These are phyloP conservation scores for Nasua narica DNA, from an alignment of 2,797 vertebrate genomes.

Conservation along the genomic window DNA sequence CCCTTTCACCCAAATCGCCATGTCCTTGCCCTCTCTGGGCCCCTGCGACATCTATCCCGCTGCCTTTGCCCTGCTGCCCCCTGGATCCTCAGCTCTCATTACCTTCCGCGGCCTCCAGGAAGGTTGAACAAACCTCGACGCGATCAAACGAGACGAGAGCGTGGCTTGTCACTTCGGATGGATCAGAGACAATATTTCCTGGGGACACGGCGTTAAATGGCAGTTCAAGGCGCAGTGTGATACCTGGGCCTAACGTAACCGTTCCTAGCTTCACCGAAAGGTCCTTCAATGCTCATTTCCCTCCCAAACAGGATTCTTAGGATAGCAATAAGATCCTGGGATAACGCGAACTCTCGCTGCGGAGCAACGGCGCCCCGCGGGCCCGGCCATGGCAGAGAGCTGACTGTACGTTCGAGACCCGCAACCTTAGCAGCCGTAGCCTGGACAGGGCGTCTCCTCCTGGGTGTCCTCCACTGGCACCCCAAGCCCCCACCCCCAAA, in stretches of 20 bases:
- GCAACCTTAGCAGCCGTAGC: not conserved
- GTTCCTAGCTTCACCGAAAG: not conserved
- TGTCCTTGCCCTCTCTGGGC: not conserved
- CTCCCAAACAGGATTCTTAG: not conserved
- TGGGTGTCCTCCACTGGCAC: not conserved
- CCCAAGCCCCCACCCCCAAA: constrained; percentile 20
- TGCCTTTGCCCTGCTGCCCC: constrained; percentile 8
- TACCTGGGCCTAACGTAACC: not conserved
- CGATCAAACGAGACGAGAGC: not conserved
- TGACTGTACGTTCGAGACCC: not conserved
- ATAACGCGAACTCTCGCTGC: not conserved
- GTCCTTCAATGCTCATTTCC: not conserved
- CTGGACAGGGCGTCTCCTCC: not conserved
- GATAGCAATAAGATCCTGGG: not conserved
- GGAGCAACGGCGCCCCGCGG: not conserved
- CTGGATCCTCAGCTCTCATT: constrained; percentile 32
- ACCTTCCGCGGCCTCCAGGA: not conserved
- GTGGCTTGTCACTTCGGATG: constrained; percentile 30
- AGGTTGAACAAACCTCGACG: not conserved
- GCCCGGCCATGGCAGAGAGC: not conserved
- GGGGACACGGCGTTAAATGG: not conserved
- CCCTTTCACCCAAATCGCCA: not conserved
- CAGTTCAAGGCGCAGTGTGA: not conserved
- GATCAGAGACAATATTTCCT: constrained; percentile 41
- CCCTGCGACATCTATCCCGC: not conserved